Conservation (phyloP, 2,888 invertebrate genomes). For the Octodonta nipae region DNA sequence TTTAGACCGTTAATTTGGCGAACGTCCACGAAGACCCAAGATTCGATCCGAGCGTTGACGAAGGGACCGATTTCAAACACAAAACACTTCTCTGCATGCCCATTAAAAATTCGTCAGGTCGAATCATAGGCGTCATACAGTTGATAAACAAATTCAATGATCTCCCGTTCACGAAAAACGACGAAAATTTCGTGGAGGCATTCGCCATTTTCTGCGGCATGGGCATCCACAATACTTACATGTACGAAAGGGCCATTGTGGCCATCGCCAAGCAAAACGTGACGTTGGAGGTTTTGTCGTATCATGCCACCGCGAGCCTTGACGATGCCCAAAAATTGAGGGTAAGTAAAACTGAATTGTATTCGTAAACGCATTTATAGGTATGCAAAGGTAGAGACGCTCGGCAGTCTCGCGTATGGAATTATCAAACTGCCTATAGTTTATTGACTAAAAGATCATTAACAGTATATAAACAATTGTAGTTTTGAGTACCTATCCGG, state of each 20-base stretch:
- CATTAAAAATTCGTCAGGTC: slow-evolving; percentile 81
- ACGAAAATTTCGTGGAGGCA: slow-evolving; percentile 92
- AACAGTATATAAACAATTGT: too few species aligned
- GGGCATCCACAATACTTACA: slow-evolving; percentile 93
- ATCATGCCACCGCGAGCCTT: slow-evolving; percentile 82
- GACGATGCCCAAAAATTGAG: slow-evolving; percentile 79
- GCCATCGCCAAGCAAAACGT: slow-evolving; percentile 95
- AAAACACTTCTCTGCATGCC: slow-evolving; percentile 89
- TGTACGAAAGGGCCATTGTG: slow-evolving; percentile 90
- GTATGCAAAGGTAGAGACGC: too few species aligned
- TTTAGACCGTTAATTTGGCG: slow-evolving; percentile 78
- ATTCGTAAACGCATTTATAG: too few species aligned
- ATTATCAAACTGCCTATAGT: too few species aligned
- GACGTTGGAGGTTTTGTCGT: slow-evolving; percentile 84
- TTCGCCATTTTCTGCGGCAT: slow-evolving; percentile 96
- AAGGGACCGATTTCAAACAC: slow-evolving; percentile 70
- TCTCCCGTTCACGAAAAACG: slow-evolving; percentile 81
- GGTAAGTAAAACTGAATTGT: too few species aligned
- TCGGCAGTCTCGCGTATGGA: too few species aligned
- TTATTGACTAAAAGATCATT: too few species aligned
- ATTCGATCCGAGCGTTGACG: slow-evolving; percentile 80
- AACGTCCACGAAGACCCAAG: slow-evolving; percentile 79
- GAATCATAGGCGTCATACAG: slow-evolving; percentile 87
- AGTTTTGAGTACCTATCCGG: too few species aligned
- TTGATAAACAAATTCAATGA: slow-evolving; percentile 87